Evolutionary conservation across 2,888 invertebrate genomes (phyloP).

Genomic region (Pollenia griseotomentosa): DNA sequence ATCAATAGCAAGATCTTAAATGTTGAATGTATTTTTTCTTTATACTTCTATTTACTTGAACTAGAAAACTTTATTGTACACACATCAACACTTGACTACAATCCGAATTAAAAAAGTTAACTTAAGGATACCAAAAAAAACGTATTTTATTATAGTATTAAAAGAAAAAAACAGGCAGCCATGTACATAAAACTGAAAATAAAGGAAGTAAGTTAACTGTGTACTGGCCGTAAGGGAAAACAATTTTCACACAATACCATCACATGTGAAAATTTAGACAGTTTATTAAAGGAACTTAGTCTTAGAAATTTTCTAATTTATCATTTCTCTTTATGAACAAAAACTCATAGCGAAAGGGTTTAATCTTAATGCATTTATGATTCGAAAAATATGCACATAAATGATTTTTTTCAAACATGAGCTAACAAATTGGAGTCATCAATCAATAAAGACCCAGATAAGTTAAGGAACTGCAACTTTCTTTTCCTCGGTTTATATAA

Average conservation of each 20-base stretch:
- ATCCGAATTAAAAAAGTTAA: neutral
- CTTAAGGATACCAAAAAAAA: slow-evolving; percentile 16
- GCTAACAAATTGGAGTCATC: no score
- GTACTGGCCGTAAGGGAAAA: slow-evolving; percentile 26
- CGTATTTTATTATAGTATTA: neutral
- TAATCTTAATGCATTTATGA: no score
- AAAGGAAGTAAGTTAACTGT: slow-evolving; percentile 42
- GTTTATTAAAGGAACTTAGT: no score
- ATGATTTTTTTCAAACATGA: no score
- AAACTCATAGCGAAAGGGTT: no score
- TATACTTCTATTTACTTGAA: neutral
- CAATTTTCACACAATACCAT: slow-evolving; percentile 40
- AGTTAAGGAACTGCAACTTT: no score
- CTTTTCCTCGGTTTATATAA: no score
- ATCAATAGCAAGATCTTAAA: neutral
- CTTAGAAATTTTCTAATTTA: no score
- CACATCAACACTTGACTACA: slow-evolving; percentile 39
- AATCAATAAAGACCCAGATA: no score
- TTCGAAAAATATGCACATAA: no score
- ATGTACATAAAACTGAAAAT: neutral
- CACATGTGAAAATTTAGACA: neutral
- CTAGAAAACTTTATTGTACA: slow-evolving; percentile 1
- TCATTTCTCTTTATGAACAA: no score
- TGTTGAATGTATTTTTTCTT: neutral
- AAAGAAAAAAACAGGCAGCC: neutral